Evolutionary conservation across 1,140 invertebrate genomes (phyloP), one percentile per base, ranked within the genome.

Genomic region (Lithobius niger): DNA sequence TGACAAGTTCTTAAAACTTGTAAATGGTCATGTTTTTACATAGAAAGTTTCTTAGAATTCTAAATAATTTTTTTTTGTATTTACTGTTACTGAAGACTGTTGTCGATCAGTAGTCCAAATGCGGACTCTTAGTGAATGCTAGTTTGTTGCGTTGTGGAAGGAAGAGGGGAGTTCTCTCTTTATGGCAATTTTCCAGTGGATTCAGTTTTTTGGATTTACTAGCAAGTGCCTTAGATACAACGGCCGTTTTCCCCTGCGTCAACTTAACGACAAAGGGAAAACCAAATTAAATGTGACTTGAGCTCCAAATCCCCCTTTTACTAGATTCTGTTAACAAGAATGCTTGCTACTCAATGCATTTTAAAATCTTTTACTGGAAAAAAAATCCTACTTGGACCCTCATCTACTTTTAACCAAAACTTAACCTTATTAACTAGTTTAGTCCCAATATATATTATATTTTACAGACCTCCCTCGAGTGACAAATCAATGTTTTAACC

Each of bases 401-500:
- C n/a, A 36, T 36, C 6, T 36, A 36, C 31, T 36, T 36, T 36
- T 36, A 36, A 36, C 31, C n/a, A 36, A n/a, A n/a, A 36, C 6
- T 36, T 36, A 36, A 36, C 31, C 31, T 36, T 36, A 36, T 36
- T 36, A 36, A 36, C 31, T 36, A 36, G n/a, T 10, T 36, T n/a
- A 36, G 31, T n/a, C 6, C 45, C 15, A 42, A 27, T 28, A 3
- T 28, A 3, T 28, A 31, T 15, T 28, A 52, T 52, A 28, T 28
- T 27, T 19, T 24, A 13, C 16, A n/a, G 13, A 27, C 27, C 27
- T 16, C 4, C 13, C 28, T 19, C 19, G 19, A 52, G 10, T 51
- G 31, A 50, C 22, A 50, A 44, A 47, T 13, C n/a, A 15, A 19
- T 51, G 21, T 44, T 54, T 47, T 54, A 18, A 45, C 36, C 24